phyloP scores from a whole-genome alignment of 1,140 invertebrate genomes.

The Brachystomella parvula region DNA sequence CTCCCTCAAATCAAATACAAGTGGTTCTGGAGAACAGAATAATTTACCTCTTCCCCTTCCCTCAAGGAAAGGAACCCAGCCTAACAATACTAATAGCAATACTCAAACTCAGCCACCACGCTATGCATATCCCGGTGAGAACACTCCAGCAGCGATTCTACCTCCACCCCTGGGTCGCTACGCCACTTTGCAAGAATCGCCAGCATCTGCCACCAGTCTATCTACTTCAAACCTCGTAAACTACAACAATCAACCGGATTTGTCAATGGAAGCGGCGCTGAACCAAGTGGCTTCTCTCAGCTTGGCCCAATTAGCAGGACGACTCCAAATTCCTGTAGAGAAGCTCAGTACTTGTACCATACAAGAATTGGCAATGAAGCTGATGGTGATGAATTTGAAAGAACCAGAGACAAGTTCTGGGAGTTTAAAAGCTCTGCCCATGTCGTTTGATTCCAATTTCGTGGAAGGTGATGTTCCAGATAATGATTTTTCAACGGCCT shows the following conservation, averaged over 20 bases:
- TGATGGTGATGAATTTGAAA: slow-evolving; percentile 46
- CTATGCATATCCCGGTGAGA: slow-evolving; percentile 10
- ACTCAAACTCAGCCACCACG: slow-evolving; percentile 12
- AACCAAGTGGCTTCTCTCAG: slow-evolving; percentile 71
- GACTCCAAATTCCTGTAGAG: slow-evolving; percentile 63
- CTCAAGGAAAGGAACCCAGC: slow-evolving; percentile 15
- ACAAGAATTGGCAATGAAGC: slow-evolving; percentile 68
- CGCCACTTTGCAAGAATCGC: not conserved
- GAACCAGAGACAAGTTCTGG: slow-evolving; percentile 34
- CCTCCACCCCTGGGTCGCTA: too few relatives aligned
- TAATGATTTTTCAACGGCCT: slow-evolving; percentile 31
- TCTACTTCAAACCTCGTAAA: not conserved
- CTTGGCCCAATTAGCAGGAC: slow-evolving; percentile 64
- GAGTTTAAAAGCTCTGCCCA: slow-evolving; percentile 50
- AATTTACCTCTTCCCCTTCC: slow-evolving; percentile 32
- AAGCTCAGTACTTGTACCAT: slow-evolving; percentile 74
- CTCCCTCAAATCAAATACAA: not conserved
- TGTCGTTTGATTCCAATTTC: slow-evolving; percentile 51
- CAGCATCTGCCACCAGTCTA: not conserved
- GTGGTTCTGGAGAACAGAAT: slow-evolving; percentile 15
- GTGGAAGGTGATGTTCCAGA: slow-evolving; percentile 40
- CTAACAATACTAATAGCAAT: not conserved
- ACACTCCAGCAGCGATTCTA: not conserved
- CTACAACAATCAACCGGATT: not conserved
- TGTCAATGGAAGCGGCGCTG: slow-evolving; percentile 49